phyloP scores from a whole-genome alignment of 2,113 vertebrate genomes.

The Dicentrarchus labrax region DNA sequence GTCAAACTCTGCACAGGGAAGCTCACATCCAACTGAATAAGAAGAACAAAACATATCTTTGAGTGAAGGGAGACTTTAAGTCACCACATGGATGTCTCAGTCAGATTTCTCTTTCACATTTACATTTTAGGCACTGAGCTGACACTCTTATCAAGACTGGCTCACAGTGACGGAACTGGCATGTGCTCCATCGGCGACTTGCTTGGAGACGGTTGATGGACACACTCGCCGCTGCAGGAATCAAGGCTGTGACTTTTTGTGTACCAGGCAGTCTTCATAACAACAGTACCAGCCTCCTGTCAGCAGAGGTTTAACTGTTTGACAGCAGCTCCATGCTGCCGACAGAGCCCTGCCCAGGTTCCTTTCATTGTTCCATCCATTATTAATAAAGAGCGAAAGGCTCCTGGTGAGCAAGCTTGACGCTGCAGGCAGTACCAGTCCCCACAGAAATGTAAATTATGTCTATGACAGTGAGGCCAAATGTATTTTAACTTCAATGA shows the following conservation, averaged over 20 bases:
- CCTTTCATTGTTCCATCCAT: slow-evolving; percentile 64
- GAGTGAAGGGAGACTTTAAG: background rate
- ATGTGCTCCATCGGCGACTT: slow-evolving; percentile 1
- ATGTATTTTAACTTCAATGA: slow-evolving; percentile 38
- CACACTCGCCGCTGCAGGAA: slow-evolving; percentile 19
- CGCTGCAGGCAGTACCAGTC: slow-evolving; percentile 50
- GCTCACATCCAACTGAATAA: too few relatives aligned
- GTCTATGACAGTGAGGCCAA: slow-evolving; percentile 40
- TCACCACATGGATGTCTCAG: background rate
- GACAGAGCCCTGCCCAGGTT: slow-evolving; percentile 40
- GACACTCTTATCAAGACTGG: slow-evolving; percentile 19
- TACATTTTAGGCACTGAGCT: slow-evolving; percentile 44
- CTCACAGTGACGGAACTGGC: slow-evolving; percentile 4
- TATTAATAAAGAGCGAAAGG: slow-evolving; percentile 65
- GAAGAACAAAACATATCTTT: too few relatives aligned
- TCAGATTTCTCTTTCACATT: slow-evolving; percentile 16
- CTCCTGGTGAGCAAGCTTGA: slow-evolving; percentile 41
- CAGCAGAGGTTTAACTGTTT: slow-evolving; percentile 60
- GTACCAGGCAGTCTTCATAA: slow-evolving; percentile 8
- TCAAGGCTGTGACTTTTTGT: slow-evolving; percentile 43
- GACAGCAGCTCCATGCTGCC: slow-evolving; percentile 51
- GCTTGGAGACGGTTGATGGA: slow-evolving; percentile 42
- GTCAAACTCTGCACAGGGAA: too few relatives aligned
- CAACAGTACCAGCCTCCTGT: slow-evolving; percentile 42
- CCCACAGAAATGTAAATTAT: slow-evolving; percentile 51